Evolutionary conservation across 2,888 invertebrate genomes (phyloP).

Genomic region (Acanthacorydalis orientalis): DNA sequence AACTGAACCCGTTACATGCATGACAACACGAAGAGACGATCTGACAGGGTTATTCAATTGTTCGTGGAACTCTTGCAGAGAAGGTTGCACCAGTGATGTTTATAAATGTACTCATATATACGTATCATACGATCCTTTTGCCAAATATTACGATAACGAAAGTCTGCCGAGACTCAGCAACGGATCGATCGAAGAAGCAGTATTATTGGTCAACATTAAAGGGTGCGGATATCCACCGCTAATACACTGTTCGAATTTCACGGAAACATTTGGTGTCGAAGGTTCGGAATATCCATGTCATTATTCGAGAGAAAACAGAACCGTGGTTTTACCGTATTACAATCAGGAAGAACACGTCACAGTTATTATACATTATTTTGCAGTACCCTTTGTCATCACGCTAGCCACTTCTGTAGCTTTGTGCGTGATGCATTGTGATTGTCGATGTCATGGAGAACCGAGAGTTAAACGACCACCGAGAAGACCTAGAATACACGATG

Average conservation of each 20-base stretch:
- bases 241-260: slow-evolving; percentile 61
- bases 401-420: slow-evolving; percentile 69
- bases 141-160: background rate
- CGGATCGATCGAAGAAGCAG: slow-evolving; percentile 27
- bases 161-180: slow-evolving; percentile 8
- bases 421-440: slow-evolving; percentile 78
- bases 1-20: slow-evolving; percentile 53
- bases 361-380: slow-evolving; percentile 68
- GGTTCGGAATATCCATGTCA: slow-evolving; percentile 48
- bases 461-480: slow-evolving; percentile 46
- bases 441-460: slow-evolving; percentile 51
- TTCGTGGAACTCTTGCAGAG: slow-evolving; percentile 64
- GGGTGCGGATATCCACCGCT: slow-evolving; percentile 70
- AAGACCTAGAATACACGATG: slow-evolving; percentile 34
- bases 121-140: slow-evolving; percentile 30
- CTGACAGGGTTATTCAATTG: slow-evolving; percentile 59
- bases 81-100: slow-evolving; percentile 66
- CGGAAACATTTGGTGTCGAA: slow-evolving; percentile 47
- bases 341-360: slow-evolving; percentile 68
- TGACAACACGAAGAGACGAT: slow-evolving; percentile 52
- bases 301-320: slow-evolving; percentile 62
- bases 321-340: slow-evolving; percentile 70
- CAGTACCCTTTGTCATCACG: slow-evolving; percentile 68
- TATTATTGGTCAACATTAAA: slow-evolving; percentile 61
- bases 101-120: slow-evolving; percentile 49